These are phyloP conservation scores for Erythrocercus mccallii DNA, from an alignment of 2,113 vertebrate species.

Conservation along the genomic window DNA sequence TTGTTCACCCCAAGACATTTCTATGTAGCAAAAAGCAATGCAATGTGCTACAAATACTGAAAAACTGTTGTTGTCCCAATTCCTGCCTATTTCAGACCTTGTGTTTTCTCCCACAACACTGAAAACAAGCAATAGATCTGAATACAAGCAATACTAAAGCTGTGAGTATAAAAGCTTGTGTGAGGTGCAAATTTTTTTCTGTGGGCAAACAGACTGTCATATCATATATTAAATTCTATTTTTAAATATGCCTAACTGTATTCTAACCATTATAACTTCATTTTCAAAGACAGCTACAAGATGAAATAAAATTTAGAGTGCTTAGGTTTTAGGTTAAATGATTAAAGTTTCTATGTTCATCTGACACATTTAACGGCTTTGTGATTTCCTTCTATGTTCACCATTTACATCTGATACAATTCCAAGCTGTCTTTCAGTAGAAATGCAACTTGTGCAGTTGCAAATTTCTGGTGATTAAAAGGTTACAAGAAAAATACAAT, in stretches of 20 bases:
- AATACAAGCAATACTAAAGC: not conserved
- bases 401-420: not conserved
- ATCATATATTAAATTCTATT: not conserved
- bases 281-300: not conserved
- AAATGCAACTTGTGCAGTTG: not conserved
- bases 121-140: rapidly evolving
- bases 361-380: not conserved
- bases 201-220: not conserved
- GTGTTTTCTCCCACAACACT: not conserved
- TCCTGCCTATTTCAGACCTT: not conserved
- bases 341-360: not conserved
- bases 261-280: not conserved
- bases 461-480: not conserved
- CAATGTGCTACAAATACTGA: not conserved
- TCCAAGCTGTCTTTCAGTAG: not conserved
- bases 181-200: not conserved
- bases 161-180: not conserved
- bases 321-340: not conserved
- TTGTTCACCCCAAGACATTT: not conserved
- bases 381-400: not conserved
- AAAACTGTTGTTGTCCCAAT: not conserved
- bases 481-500: not conserved
- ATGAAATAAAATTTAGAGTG: not conserved
- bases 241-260: not conserved
- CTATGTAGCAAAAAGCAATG: not conserved